Conservation (phyloP, 1,140 invertebrate genomes). For the Drosophila truncata region DNA sequence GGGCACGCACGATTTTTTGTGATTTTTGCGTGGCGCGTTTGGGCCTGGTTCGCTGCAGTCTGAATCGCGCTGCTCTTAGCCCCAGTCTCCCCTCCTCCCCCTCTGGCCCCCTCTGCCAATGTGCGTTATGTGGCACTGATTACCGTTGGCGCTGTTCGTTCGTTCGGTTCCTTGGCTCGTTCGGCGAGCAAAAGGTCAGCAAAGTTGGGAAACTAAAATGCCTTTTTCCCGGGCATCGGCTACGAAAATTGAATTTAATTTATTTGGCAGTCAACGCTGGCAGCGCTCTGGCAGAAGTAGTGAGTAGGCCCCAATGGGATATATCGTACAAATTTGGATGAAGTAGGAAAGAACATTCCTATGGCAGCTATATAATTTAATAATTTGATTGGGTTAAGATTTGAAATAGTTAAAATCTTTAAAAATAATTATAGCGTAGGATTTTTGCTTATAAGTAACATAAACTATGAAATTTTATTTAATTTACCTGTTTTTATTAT, state of each 20-base stretch:
- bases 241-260: slow-evolving; percentile 79
- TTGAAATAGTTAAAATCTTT: no score
- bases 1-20: slow-evolving; percentile 81
- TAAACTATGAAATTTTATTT: no score
- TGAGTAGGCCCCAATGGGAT: neutral
- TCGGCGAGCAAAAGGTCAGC: slow-evolving; percentile 29
- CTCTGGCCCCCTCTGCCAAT: slow-evolving; percentile 15
- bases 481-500: no score
- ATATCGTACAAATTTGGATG: neutral
- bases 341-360: neutral
- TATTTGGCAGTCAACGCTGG: slow-evolving; percentile 52
- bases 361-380: no score
- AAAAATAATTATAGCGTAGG: no score
- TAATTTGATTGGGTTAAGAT: no score
- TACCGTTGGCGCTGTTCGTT: slow-evolving; percentile 71
- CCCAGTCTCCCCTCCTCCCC: neutral
- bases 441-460: no score
- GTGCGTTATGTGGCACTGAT: slow-evolving; percentile 81
- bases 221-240: slow-evolving; percentile 45
- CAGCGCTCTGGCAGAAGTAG: slow-evolving; percentile 23
- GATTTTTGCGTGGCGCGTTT: slow-evolving; percentile 81
- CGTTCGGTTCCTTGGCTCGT: neutral
- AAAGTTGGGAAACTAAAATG: slow-evolving; percentile 51
- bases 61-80: slow-evolving; percentile 13
- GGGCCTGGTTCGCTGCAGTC: slow-evolving; percentile 22